phyloP scores from a whole-genome alignment of 2,113 vertebrate genomes.

The Pygoscelis adeliae region DNA sequence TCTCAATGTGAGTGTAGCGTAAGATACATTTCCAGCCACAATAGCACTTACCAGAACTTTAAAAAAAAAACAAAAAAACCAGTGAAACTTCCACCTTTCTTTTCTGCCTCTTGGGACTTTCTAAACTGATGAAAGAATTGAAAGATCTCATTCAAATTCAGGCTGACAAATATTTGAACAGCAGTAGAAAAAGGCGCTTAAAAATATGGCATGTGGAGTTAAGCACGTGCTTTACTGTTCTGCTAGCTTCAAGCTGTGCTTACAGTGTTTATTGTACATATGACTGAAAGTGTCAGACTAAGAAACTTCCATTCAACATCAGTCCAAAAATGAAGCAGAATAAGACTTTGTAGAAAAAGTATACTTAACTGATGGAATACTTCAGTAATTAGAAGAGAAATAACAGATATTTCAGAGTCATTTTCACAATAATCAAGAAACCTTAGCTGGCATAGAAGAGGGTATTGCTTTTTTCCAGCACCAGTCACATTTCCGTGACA shows the following conservation, averaged over 20 bases:
- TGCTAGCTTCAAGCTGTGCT: neutral
- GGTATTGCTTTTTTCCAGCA: neutral
- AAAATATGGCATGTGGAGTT: neutral
- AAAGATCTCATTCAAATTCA: neutral
- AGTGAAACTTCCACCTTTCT: neutral
- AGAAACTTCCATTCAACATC: neutral
- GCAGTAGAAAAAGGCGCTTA: neutral
- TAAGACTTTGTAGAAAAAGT: neutral
- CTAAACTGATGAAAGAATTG: neutral
- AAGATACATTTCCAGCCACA: neutral
- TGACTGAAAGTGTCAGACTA: neutral
- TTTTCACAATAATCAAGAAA: neutral
- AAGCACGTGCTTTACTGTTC: neutral
- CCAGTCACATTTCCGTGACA: neutral
- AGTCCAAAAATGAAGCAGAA: neutral
- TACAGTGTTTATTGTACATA: neutral
- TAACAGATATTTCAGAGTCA: neutral
- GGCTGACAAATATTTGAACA: neutral
- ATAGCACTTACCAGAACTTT: neutral
- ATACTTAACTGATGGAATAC: neutral
- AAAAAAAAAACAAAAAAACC: neutral
- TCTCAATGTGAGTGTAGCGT: neutral
- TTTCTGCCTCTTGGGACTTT: neutral
- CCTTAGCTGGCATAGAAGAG: neutral
- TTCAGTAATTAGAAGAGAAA: neutral